Base-by-base conservation (phyloP, 2,888 invertebrate species). In the Drosophila multiciliata region DNA sequence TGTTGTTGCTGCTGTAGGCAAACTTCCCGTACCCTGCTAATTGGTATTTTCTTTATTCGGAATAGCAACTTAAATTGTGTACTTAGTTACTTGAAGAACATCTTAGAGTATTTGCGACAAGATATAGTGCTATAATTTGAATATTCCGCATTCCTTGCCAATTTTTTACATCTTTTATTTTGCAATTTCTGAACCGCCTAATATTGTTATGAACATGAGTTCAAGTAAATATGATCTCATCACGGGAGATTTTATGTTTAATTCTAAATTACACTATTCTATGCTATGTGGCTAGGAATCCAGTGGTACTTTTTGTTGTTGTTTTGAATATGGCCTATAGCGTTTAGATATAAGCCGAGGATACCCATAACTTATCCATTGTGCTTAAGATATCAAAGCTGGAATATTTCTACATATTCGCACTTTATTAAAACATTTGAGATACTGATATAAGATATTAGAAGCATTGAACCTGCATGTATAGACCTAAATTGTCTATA, bases 1-100 rank as follows among this genome's bases (percentile, higher is more conserved):
- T 52, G 61, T 38, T 33, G 42, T 15, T 62, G 67, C 23, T 62
- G 52, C 48, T 42, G 58, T 55, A n/a, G 20, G 62, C 53, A 72
- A 87, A 87, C 87, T 83, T 84, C 83, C 84, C 81, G 69, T 84
- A 40, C 60, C 62, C 75, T 57, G 84, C 80, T 85, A 82, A 80
- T 85, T 79, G 70, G 72, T 58, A 55, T 65, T 35, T 53, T 66
- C 33, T 53, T 61, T 52, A 70, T 66, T 69, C 64, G 67, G 53
- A 67, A 60, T 75, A 66, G 58, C 17, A 52, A 15, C 50, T 52
- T 20, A 8, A n/a, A 42, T 50, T 54, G 66, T 67, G 49, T 45
- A 15, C 20, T 49, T 15, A n/a, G 23, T 12, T 12, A 1, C 53
- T 20, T 1, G 1, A 6, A 20, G 20, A 3, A 12, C 20, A 23